These are phyloP conservation scores for Anthonomus grandis DNA, from an alignment of 1,140 invertebrate species.

Conservation along the genomic window DNA sequence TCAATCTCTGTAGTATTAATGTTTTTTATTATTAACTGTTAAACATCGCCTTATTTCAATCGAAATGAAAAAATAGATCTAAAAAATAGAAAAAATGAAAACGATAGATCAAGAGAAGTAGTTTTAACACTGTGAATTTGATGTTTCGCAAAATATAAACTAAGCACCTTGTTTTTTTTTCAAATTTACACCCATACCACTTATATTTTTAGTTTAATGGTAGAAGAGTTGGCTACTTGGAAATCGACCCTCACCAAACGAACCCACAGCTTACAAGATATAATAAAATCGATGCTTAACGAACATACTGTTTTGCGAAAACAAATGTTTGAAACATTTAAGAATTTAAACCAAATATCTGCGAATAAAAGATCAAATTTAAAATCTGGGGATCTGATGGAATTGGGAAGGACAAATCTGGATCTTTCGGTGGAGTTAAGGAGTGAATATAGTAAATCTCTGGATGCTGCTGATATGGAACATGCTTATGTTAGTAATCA, in stretches of 20 bases:
- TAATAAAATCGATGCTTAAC: constrained; percentile 70
- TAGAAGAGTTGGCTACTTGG: constrained; percentile 83
- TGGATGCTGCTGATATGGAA: not conserved
- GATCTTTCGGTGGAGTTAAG: constrained; percentile 45
- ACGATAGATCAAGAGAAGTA: no score
- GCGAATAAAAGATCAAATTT: constrained; percentile 40
- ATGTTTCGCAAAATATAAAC: constrained; percentile 1
- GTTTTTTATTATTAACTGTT: no score
- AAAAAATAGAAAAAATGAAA: no score
- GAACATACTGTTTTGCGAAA: constrained; percentile 69
- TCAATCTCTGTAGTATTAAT: no score
- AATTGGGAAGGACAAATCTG: constrained; percentile 43
- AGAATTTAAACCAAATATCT: constrained; percentile 51
- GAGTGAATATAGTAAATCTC: not conserved
- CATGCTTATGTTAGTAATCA: constrained; percentile 35
- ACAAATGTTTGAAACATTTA: constrained; percentile 67
- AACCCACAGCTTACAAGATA: constrained; percentile 71
- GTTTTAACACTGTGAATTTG: no score
- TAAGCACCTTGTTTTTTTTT: not conserved
- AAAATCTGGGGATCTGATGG: constrained; percentile 50
- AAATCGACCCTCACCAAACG: constrained; percentile 75
- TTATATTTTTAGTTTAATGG: constrained; percentile 76
- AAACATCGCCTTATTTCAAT: no score
- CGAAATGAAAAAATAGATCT: no score
- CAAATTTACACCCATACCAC: constrained; percentile 18